Evolutionary conservation across 2,797 vertebrate genomes (phyloP).

Genomic region (Sebastes vulpes): DNA sequence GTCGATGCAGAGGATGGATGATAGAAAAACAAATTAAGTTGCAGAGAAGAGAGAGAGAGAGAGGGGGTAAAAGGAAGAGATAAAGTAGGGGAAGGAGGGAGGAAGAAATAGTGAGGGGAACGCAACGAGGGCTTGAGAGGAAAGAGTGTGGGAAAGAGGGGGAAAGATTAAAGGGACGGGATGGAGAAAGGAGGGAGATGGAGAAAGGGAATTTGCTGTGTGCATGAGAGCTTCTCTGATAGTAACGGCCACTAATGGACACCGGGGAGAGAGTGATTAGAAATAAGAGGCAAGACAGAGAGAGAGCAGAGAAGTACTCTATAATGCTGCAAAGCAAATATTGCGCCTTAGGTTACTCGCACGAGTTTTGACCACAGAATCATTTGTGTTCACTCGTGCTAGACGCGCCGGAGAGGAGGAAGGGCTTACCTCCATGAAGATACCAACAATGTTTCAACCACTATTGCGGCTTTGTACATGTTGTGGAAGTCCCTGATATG

Average conservation of each 20-base stretch:
- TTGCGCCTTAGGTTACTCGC: not conserved
- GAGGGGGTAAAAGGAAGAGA: conserved; percentile 30
- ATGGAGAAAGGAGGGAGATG: not conserved
- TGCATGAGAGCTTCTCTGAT: conserved; percentile 30
- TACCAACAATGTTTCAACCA: not conserved
- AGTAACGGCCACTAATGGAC: conserved; percentile 35
- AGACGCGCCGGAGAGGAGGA: not conserved
- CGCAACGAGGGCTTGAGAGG: conserved; percentile 21
- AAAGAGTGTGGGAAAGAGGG: conserved; percentile 39
- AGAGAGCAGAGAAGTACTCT: conserved; percentile 16
- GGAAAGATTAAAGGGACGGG: conserved; percentile 34
- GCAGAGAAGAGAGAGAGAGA: conserved; percentile 5
- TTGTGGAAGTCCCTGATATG: not conserved
- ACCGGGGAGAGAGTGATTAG: conserved; percentile 16
- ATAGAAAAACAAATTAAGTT: conserved; percentile 74
- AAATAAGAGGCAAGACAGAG: not conserved
- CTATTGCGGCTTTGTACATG: not conserved
- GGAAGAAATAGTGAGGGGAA: conserved; percentile 9
- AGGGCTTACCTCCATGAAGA: not conserved
- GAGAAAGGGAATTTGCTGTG: conserved; percentile 20
- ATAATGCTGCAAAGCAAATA: not conserved
- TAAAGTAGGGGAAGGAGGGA: not conserved
- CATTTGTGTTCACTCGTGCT: not conserved
- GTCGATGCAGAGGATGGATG: conserved; percentile 60
- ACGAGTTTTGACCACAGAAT: no score